phyloP scores from a whole-genome alignment of 2,888 invertebrate genomes.

The Callinectes sapidus region DNA sequence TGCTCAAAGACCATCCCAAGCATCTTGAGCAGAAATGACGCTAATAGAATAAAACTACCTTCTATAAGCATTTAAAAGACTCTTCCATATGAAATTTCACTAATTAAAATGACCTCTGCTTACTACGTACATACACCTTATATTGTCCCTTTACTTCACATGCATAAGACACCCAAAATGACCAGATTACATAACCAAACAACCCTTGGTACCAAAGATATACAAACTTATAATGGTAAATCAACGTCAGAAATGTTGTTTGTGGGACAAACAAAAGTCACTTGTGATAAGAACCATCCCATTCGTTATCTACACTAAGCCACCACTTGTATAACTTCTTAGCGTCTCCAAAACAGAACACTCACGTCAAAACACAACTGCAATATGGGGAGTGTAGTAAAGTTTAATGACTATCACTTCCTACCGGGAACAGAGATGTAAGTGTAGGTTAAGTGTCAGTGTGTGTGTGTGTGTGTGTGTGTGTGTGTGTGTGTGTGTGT shows the following conservation, averaged over 20 bases:
- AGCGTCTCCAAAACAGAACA: constrained; percentile 1
- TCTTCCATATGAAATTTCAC: constrained; percentile 31
- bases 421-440: not conserved
- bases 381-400: constrained; percentile 7
- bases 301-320: not conserved
- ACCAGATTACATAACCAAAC: constrained; percentile 34
- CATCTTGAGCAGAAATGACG: constrained; percentile 35
- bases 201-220: constrained; percentile 22
- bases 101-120: constrained; percentile 31
- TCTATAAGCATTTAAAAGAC: constrained; percentile 32
- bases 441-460: not conserved
- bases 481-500: not conserved
- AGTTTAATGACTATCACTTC: constrained; percentile 2
- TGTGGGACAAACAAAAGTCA: not conserved
- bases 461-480: not conserved
- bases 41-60: constrained; percentile 31
- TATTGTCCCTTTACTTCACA: constrained; percentile 21
- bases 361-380: constrained; percentile 10
- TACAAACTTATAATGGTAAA: constrained; percentile 20
- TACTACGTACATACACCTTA: constrained; percentile 29
- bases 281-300: not conserved
- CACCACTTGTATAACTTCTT: constrained; percentile 24
- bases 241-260: not conserved
- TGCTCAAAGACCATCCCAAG: constrained; percentile 34
- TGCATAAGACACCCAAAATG: constrained; percentile 34